phyloP scores from a whole-genome alignment of 2,888 invertebrate species.

The Autographa pulchrina region DNA sequence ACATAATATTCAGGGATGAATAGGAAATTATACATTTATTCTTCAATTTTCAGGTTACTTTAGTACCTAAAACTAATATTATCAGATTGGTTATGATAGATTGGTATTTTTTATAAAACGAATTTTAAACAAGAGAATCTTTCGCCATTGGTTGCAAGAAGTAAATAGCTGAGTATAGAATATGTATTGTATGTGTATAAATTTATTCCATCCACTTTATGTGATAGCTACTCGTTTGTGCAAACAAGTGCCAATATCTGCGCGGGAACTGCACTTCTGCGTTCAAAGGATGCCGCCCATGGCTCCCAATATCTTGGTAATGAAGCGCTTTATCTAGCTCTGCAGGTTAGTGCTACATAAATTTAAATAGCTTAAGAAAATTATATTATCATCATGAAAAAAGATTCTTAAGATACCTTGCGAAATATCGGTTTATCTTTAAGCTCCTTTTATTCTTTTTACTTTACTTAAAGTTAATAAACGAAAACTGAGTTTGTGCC shows the following conservation, averaged over 20 bases:
- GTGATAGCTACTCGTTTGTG: constrained; percentile 54
- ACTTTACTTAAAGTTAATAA: too few species aligned
- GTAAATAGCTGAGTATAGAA: neutral
- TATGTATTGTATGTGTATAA: constrained; percentile 1
- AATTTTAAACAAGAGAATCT: neutral
- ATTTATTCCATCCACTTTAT: constrained; percentile 51
- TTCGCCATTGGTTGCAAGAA: neutral
- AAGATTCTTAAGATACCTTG: neutral
- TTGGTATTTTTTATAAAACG: too few species aligned
- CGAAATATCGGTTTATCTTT: neutral
- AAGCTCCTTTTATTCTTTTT: too few species aligned
- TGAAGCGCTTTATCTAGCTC: constrained; percentile 42
- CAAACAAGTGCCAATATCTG: constrained; percentile 57
- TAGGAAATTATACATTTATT: too few species aligned
- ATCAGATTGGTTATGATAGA: too few species aligned
- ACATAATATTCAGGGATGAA: too few species aligned
- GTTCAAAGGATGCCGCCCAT: neutral
- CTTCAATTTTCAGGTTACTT: neutral
- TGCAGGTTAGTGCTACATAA: constrained; percentile 32
- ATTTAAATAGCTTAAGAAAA: constrained; percentile 20
- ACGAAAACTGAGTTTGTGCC: too few species aligned
- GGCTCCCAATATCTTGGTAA: constrained; percentile 59
- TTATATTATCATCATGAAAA: neutral
- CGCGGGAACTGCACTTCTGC: constrained; percentile 60
- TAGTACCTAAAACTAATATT: too few species aligned